Percentiles rank a stretch among this genome's conserved stretches.
phyloP scores from a whole-genome alignment of 2,888 invertebrate genomes.

The Ichneumoninae sp. region DNA sequence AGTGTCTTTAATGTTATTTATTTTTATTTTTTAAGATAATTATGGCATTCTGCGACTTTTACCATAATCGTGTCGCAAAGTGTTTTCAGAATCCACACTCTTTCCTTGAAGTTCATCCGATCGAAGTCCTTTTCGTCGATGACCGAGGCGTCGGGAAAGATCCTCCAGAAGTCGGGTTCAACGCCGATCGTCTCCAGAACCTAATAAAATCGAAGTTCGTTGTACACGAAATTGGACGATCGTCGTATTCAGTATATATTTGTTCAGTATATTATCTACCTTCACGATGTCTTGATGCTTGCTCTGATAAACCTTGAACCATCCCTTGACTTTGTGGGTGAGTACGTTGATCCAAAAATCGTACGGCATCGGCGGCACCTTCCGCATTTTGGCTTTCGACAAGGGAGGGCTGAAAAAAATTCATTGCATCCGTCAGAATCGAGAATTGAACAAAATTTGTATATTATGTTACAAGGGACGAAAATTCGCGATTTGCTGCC shows the following conservation, averaged over 20 bases:
- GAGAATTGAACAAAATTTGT: not conserved
- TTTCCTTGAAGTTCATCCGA: constrained; percentile 85
- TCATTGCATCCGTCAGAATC: not conserved
- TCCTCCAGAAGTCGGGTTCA: constrained; percentile 86
- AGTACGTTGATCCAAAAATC: constrained; percentile 86
- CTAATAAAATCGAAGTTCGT: constrained; percentile 74
- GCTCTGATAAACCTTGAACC: constrained; percentile 85
- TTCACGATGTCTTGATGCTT: constrained; percentile 81
- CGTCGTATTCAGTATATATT: not conserved
- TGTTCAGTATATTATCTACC: constrained; percentile 69
- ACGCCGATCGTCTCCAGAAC: constrained; percentile 85
- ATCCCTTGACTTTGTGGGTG: constrained; percentile 83
- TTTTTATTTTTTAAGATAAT: not conserved
- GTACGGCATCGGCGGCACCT: constrained; percentile 86
- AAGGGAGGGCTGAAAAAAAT: constrained; percentile 78
- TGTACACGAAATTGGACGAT: not conserved
- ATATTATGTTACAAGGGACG: not conserved
- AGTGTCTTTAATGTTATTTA: not conserved
- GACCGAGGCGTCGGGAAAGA: constrained; percentile 85
- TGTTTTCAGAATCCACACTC: constrained; percentile 86
- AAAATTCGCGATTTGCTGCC: too few relatives aligned
- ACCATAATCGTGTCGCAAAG: constrained; percentile 85
- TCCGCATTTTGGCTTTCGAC: constrained; percentile 82
- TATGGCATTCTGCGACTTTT: constrained; percentile 17
- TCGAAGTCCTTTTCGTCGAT: constrained; percentile 85